Percentiles rank a stretch among this genome's conserved stretches.
phyloP scores from a whole-genome alignment of 2,113 vertebrate genomes.

The Mirza zaza region DNA sequence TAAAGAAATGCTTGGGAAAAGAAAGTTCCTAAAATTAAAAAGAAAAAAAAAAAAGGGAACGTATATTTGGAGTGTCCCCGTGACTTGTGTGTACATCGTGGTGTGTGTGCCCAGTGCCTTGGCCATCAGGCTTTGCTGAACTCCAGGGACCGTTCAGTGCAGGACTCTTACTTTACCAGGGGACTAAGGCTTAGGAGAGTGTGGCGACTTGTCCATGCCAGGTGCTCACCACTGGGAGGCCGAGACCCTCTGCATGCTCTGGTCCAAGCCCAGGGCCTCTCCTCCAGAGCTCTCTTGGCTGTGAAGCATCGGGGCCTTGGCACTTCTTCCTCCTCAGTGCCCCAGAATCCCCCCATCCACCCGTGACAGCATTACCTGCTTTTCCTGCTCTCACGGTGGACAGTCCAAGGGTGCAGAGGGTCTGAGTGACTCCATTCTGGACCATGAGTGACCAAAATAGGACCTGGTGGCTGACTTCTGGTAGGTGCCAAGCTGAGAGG shows the following conservation, averaged over 20 bases:
- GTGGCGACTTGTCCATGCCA: background rate
- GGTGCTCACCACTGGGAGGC: rapidly evolving
- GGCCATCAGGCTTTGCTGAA: background rate
- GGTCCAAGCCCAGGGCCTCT: background rate
- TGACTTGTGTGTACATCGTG: background rate
- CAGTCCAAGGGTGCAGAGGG: background rate
- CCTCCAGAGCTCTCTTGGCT: background rate
- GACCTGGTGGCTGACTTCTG: background rate
- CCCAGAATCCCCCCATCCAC: background rate
- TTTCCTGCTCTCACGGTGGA: background rate
- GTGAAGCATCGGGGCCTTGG: background rate
- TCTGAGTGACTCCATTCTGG: background rate
- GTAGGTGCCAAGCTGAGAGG: background rate
- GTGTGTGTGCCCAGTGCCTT: background rate
- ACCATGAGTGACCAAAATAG: background rate
- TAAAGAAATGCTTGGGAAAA: background rate
- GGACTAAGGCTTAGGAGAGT: background rate
- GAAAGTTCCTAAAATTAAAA: no score
- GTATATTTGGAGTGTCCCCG: background rate
- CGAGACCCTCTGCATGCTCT: background rate
- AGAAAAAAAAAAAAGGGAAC: background rate
- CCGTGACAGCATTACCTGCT: background rate
- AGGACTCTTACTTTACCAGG: background rate
- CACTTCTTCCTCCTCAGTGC: background rate
- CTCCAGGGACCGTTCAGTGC: background rate